A percentile compares a stretch with the other conserved stretches of the same genome.
These are phyloP conservation scores for Phoxinus dragarum DNA, from an alignment of 2,797 vertebrate genomes.

Conservation along the genomic window DNA sequence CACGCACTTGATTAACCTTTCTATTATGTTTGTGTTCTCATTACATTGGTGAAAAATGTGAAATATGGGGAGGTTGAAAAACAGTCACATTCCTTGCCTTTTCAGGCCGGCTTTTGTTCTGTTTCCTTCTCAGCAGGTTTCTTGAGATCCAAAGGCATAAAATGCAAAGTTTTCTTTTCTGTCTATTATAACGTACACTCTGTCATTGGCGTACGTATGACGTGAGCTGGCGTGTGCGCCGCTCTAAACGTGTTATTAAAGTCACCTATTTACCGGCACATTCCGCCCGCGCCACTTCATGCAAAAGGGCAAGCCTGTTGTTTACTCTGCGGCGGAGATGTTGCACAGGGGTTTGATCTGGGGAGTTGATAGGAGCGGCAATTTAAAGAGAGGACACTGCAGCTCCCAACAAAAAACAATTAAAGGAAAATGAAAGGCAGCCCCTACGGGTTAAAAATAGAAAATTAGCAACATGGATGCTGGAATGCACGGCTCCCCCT, in stretches of 20 bases:
- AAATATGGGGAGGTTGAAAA: conserved; percentile 67
- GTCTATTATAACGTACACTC: conserved; percentile 13
- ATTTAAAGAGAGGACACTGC: conserved; percentile 85
- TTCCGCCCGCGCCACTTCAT: conserved; percentile 63
- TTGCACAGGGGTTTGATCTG: conserved; percentile 79
- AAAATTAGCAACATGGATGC: conserved; percentile 87
- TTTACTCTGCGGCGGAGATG: conserved; percentile 79
- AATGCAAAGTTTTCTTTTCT: conserved; percentile 57
- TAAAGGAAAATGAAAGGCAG: conserved; percentile 86
- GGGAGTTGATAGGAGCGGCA: conserved; percentile 82
- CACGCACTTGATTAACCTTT: conserved; percentile 54
- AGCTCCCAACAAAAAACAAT: conserved; percentile 86
- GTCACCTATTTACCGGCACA: conserved; percentile 68
- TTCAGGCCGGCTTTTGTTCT: conserved; percentile 54
- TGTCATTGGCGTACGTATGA: neutral
- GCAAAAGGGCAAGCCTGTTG: conserved; percentile 79
- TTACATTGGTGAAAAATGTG: conserved; percentile 62
- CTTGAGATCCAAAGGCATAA: conserved; percentile 70
- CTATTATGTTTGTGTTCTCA: conserved; percentile 48
- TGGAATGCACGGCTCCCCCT: conserved; percentile 78
- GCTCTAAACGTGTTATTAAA: conserved; percentile 48
- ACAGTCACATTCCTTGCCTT: conserved; percentile 66
- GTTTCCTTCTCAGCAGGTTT: conserved; percentile 70
- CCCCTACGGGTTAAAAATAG: conserved; percentile 87
- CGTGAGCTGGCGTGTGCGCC: neutral